phyloP scores from a whole-genome alignment of 2,113 vertebrate genomes.

The Chloebia gouldiae region DNA sequence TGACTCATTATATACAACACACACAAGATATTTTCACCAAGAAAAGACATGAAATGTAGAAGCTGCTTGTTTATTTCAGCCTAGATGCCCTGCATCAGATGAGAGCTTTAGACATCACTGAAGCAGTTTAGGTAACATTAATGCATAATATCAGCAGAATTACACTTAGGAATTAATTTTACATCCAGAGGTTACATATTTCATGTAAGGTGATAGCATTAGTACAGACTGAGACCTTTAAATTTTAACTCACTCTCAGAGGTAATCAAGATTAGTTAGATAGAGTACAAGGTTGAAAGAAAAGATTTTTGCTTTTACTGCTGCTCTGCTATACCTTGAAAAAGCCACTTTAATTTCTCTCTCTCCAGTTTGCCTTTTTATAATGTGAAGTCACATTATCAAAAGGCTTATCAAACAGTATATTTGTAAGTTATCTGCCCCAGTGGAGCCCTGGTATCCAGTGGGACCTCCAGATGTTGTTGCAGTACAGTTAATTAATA shows the following conservation, averaged over 20 bases:
- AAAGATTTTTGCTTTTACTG: neutral
- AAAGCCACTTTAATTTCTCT: neutral
- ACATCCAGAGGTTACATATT: neutral
- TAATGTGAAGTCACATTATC: neutral
- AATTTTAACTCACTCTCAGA: neutral
- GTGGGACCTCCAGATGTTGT: neutral
- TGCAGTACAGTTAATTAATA: neutral
- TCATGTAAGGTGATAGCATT: neutral
- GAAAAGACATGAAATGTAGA: neutral
- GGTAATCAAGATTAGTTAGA: neutral
- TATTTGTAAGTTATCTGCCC: neutral
- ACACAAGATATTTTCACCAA: neutral
- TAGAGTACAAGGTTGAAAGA: neutral
- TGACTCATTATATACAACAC: neutral
- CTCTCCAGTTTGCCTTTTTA: neutral
- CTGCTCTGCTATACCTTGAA: neutral
- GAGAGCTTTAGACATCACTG: neutral
- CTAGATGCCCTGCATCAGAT: neutral
- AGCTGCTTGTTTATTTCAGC: neutral
- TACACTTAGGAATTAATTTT: neutral
- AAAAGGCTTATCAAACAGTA: neutral
- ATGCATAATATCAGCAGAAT: neutral
- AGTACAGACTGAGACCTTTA: neutral
- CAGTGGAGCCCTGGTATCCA: neutral
- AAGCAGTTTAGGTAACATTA: neutral